Evolutionary conservation across 1,140 invertebrate genomes (phyloP), one percentile per base, ranked within the genome.

Genomic region (Temnothorax curvispinosus): DNA sequence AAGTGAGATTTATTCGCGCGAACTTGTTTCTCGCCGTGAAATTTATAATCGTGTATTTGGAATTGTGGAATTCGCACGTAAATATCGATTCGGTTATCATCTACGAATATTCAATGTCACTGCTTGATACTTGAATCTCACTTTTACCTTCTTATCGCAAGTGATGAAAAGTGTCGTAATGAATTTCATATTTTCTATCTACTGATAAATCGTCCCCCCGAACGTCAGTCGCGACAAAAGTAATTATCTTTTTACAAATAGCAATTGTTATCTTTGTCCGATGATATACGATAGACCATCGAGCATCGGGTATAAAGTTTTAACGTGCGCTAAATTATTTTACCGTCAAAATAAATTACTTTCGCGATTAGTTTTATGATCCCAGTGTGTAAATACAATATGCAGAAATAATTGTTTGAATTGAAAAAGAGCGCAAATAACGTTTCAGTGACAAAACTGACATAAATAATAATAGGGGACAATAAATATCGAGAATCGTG

Each of bases 1-100:
- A 18, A n/a, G 50, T 72, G 50, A 72, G 3, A 72, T 72, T 54
- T 72, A 72, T 72, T 52, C 11, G 9, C 4, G 18, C 18, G 5
- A 54, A n/a, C 32, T 74, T 21, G 64, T 67, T 67, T 21, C 38
- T 74, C 52, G 5, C 50, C 11, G 52, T 56, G 32, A 74, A 74
- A 74, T 56, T 56, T 56, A 38, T 38, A 38, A 74, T 11, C 5
- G 9, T 15, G 32, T 74, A 56, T 11, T 56, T 74, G 3, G 18
- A 38, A 56, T 56, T 38, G 44, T 56, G 27, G 1, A 21, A 21
- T 18, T 74, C 32, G n/a, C 9, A 21, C 77, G 64, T 58, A 85
- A 71, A 88, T 84, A 88, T 88, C 62, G 85, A 87, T 81, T 67
- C 11, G 5, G 38, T 56, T 15, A 74, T 74, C 52, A 38, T 41